phyloP scores from a whole-genome alignment of 1,140 invertebrate species.

The Hylyphantes graminicola region DNA sequence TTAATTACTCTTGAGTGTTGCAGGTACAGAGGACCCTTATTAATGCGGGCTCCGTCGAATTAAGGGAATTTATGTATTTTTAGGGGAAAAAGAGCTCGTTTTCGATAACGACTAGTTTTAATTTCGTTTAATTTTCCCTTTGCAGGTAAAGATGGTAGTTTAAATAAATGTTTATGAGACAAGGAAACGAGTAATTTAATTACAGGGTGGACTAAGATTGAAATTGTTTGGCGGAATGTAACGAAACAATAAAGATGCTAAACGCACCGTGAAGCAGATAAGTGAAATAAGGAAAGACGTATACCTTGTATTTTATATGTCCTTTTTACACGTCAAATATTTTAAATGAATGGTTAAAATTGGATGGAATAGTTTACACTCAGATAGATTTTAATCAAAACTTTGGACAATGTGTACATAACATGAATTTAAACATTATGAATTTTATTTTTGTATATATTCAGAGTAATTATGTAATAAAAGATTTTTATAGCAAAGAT shows the following conservation, averaged over 20 bases:
- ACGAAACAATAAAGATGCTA: constrained; percentile 36
- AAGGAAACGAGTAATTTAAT: constrained; percentile 42
- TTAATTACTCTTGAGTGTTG: constrained; percentile 31
- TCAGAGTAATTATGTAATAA: too few relatives aligned
- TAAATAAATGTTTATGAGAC: constrained; percentile 56
- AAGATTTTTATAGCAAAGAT: too few relatives aligned
- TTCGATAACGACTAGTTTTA: constrained; percentile 46
- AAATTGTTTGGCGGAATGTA: neutral
- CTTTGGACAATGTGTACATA: too few relatives aligned
- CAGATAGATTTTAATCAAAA: too few relatives aligned
- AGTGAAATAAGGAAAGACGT: neutral
- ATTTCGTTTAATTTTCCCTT: constrained; percentile 53
- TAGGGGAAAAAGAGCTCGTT: constrained; percentile 15
- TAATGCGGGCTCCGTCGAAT: constrained; percentile 38
- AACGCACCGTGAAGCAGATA: neutral
- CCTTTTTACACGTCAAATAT: too few relatives aligned
- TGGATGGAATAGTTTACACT: too few relatives aligned
- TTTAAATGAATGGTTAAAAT: too few relatives aligned
- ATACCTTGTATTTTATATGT: too few relatives aligned
- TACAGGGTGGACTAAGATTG: constrained; percentile 24
- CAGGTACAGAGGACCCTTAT: constrained; percentile 31
- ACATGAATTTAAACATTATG: too few relatives aligned
- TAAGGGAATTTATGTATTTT: constrained; percentile 56
- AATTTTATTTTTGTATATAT: too few relatives aligned
- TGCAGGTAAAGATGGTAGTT: constrained; percentile 44